These are phyloP conservation scores for Remorina albescens DNA, from an alignment of 2,797 vertebrate genomes.

Conservation along the genomic window DNA sequence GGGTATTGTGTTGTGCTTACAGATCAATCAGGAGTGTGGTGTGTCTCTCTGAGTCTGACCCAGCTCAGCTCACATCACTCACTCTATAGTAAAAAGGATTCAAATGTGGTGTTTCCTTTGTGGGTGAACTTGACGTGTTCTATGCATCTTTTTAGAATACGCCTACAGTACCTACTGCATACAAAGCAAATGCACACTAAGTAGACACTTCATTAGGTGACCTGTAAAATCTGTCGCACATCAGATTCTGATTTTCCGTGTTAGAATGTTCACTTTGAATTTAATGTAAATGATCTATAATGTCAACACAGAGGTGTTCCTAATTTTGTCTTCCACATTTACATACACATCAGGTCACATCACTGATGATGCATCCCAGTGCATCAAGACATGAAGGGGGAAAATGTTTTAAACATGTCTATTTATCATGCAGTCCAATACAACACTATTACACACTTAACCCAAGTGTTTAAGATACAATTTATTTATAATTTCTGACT, in stretches of 20 bases:
- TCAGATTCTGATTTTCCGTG: no score
- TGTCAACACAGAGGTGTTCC: no score
- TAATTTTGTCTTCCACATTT: not conserved
- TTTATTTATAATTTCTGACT: no score
- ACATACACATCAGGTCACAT: no score
- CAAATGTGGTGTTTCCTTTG: not conserved
- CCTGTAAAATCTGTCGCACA: not conserved
- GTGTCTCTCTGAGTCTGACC: conserved; percentile 12
- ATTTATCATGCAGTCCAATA: no score
- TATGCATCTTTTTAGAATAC: not conserved
- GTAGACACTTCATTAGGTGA: not conserved
- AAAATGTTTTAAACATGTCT: no score
- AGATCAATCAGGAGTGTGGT: not conserved
- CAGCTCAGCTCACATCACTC: not conserved
- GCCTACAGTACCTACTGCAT: not conserved
- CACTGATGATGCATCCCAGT: no score
- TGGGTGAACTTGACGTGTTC: not conserved
- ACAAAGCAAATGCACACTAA: not conserved
- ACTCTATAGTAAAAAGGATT: not conserved
- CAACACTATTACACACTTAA: no score
- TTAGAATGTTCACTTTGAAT: no score
- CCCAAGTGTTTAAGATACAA: no score
- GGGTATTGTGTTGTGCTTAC: not conserved
- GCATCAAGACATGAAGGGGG: no score
- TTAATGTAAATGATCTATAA: no score